Base-by-base conservation (phyloP, 2,888 invertebrate genomes). In the Plagodis dolabraria region DNA sequence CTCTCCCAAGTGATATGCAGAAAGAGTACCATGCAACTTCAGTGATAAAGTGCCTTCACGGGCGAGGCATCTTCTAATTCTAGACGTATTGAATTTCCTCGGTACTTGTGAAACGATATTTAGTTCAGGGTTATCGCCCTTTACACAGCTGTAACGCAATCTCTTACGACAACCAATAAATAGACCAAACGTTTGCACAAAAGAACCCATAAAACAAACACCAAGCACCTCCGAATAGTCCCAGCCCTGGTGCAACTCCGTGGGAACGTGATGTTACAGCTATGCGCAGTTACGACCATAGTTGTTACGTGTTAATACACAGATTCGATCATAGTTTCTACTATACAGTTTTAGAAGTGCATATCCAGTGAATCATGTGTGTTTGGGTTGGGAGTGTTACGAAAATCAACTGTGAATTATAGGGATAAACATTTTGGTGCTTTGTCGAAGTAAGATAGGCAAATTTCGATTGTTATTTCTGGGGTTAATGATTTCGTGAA, bases 271-370 rank as follows among this genome's bases (percentile, higher is more conserved):
- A 69, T 42, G 34, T 53, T 34, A 40, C 66, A 42, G 42, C 44
- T 52, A 5, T 5, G 9, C 47, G 40, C 53, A 47, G 53, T 10
- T 53, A 22, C 42, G 47, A 69, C 69, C 65, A 61, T 48, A 61
- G 72, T 74, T 74, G 69, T 69, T 69, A 10, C 8, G 43, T 9
- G 10, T 6, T 0, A 0, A 0, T 5, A 8, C 42, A n/a, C 42
- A 42, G 42, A 42, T 9, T 42, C 0, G 9, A 5, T 8, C 8
- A 42, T 10, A 42, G 42, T 42, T 5, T 9, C 9, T 33, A 35
- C 38, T 72, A 69, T 74, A 76, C 75, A 76, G 76, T 77, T 79
- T 76, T 75, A 73, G 74, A 64, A 70, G 70, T 74, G 74, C 75
- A 77, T 38, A 38, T 46, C 36, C 53, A 63, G 67, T 77, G 76